Evolutionary conservation across 2,888 invertebrate genomes (phyloP), one percentile per base, ranked within the genome.

Genomic region (Drosophila paramelanica): DNA sequence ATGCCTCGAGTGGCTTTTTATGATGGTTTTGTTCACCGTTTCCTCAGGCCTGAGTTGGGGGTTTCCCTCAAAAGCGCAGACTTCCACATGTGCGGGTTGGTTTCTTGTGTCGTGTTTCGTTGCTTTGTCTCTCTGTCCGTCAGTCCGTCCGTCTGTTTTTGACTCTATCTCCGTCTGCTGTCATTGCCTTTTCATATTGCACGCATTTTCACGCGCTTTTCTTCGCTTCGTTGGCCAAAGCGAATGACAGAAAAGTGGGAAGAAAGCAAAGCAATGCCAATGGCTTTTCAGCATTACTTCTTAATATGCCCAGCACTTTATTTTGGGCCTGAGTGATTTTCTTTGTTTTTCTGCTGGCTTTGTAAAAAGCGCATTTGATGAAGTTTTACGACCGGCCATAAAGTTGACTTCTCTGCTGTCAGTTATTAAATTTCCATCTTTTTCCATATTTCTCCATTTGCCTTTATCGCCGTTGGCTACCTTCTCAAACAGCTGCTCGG

Each of bases 171-270:
- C 36, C 33, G 55, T 14, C 60, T 61, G 43, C 62, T 75, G 71
- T 72, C 72, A 51, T 67, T 76, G 72, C 45, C 62, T 64, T 67
- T 66, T 68, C 77, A 67, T 80, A 66, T 62, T 83, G 77, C 74
- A 86, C 84, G 87, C 87, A 86, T 86, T 83, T 83, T 83, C 82
- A 86, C 82, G 82, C 82, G 83, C 75, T 79, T 85, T 85, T 69
- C 85, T 36, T 41, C 80, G 85, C 79, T 55, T 71, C 64, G 79
- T 45, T 75, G 85, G 80, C 46, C 77, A 79, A 55, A 41, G 25
- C 39, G 14, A 33, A 68, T 42, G 61, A 42, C 39, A 57, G 45
- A 57, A 23, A 11, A 49, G 43, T 53, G 42, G 25, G 53, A 59
- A 42, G 56, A 42, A 56, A 59, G 47, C 51, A 33, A 33, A 38